Base-by-base conservation (phyloP, 2,888 invertebrate genomes). In the Tanytarsus gracilentus region DNA sequence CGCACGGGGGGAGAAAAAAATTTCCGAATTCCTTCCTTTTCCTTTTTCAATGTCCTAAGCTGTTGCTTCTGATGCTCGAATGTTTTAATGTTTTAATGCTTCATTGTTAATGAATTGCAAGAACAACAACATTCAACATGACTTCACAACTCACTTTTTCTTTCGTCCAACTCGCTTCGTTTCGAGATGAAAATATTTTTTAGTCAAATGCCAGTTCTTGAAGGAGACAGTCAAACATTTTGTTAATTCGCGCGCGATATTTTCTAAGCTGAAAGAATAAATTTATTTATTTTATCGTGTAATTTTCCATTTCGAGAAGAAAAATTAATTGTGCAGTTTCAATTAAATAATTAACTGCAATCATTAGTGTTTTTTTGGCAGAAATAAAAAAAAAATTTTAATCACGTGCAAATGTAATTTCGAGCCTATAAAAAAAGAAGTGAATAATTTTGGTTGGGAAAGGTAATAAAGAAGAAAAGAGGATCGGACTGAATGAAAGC, bases 181-280 rank as follows among this genome's bases (percentile, higher is more conserved):
- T 44, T 23, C 11, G 44, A 44, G 18, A 18, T 11, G 21, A 11
- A 26, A 33, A 23, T 33, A 51, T 51, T 36, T 36, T 26, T 55
- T 27, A 55, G 39, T 55, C 55, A 55, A 25, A 39, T 40, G 39
- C 40, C 40, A 40, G 40, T 40, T 36, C 23, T 53, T 36, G 53
- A 33, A 25, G 36, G 5, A 53, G 53, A 36, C 29, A 53, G 53
- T 36, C 53, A 36, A 23, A 21, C n/a, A 4, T 7, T 50, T 50
- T n/a, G 26, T 26, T 26, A n/a, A 23, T 26, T 26, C 3, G 7
- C 27, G 3, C 27, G n/a, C 14, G 40, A 11, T n/a, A 5, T 33
- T 33, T 11, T 33, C 3, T 33, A 11, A 33, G n/a, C n/a, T 33
- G 3, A 33, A 33, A 33, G 11, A 33, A 9, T 14, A n/a, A 36